These are phyloP conservation scores for Myiopsitta monachus DNA, from an alignment of 2,113 vertebrate genomes.

Conservation along the genomic window DNA sequence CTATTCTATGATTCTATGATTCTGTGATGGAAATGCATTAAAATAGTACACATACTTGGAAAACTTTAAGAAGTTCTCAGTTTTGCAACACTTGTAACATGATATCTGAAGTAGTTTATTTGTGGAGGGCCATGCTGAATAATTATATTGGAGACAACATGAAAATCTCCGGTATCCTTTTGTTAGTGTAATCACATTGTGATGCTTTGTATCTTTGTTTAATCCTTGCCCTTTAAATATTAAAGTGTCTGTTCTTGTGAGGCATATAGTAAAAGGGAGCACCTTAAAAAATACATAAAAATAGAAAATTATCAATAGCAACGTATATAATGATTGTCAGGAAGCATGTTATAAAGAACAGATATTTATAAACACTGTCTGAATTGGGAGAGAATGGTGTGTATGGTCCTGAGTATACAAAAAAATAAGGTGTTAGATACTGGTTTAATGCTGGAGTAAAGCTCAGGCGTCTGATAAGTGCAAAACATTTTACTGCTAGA, in stretches of 20 bases:
- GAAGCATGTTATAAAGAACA: neutral
- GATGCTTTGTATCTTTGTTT: neutral
- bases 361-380: neutral
- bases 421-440: neutral
- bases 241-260: neutral
- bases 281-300: neutral
- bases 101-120: neutral
- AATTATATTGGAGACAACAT: neutral
- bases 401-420: neutral
- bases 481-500: neutral
- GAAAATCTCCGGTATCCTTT: neutral
- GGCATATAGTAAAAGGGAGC: neutral
- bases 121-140: neutral
- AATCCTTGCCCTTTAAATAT: neutral
- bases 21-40: neutral
- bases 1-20: too few species aligned
- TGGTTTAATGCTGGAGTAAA: neutral
- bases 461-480: neutral
- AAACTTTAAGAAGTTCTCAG: neutral
- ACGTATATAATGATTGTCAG: neutral
- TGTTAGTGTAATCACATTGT: neutral
- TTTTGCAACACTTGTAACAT: neutral
- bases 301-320: neutral
- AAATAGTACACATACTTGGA: neutral
- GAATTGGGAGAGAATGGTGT: neutral